Evolutionary conservation across 2,888 invertebrate species (phyloP).

Genomic region (Pollenia labialis): DNA sequence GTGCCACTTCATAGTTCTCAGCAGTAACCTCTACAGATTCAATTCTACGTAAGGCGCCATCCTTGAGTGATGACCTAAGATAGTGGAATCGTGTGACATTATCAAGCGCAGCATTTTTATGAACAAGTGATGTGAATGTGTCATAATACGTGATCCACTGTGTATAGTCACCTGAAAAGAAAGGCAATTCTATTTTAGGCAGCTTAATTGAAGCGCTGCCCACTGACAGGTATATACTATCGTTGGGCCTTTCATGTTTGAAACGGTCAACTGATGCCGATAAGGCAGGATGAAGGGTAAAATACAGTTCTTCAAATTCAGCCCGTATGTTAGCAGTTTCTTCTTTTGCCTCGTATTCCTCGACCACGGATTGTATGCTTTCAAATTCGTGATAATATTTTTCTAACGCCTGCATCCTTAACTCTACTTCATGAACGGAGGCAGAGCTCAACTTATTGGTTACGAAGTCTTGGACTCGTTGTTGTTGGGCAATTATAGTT

Average conservation of each 20-base stretch:
- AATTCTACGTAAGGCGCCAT: slow-evolving; percentile 31
- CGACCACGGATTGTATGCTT: slow-evolving; percentile 13
- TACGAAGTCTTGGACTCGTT: slow-evolving; percentile 37
- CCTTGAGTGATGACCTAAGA: slow-evolving; percentile 25
- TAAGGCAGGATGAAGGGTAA: slow-evolving; percentile 13
- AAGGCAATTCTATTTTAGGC: slow-evolving; percentile 28
- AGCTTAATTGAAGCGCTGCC: slow-evolving; percentile 11
- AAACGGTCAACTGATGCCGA: not conserved
- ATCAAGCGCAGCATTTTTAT: slow-evolving; percentile 32
- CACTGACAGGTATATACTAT: not conserved
- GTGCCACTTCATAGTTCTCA: slow-evolving; percentile 34
- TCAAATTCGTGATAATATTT: slow-evolving; percentile 38
- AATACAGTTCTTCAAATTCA: not conserved
- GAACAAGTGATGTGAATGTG: slow-evolving; percentile 37
- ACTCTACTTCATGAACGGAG: slow-evolving; percentile 22
- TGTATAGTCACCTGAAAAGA: slow-evolving; percentile 44
- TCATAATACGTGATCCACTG: slow-evolving; percentile 49
- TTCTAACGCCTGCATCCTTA: slow-evolving; percentile 30
- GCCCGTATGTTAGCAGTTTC: not conserved
- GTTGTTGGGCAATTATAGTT: slow-evolving; percentile 43
- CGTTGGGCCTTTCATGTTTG: slow-evolving; percentile 26
- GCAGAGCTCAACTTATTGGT: slow-evolving; percentile 19
- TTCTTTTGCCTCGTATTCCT: not conserved
- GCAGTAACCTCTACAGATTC: slow-evolving; percentile 39
- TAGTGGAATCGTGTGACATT: slow-evolving; percentile 29